Conservation (phyloP, 2,888 invertebrate species). For the Leptinotarsa haldemani region DNA sequence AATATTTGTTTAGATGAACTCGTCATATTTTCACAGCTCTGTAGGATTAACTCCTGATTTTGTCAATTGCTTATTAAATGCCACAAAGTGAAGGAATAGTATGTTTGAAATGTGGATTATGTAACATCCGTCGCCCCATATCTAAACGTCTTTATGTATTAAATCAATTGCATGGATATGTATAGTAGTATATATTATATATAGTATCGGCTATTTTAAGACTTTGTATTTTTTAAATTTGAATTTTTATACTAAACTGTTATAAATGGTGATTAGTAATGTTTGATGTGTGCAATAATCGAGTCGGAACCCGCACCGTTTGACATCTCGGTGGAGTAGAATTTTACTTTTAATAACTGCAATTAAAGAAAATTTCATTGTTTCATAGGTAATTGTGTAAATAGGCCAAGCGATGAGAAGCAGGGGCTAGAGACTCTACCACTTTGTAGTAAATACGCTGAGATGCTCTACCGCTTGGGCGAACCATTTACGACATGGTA, state of each 20-base stretch:
- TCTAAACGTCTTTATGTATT: conserved; percentile 63
- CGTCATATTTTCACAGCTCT: not conserved
- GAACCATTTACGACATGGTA: conserved; percentile 66
- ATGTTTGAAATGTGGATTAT: conserved; percentile 7
- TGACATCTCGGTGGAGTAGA: conserved; percentile 58
- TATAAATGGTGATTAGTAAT: conserved; percentile 66
- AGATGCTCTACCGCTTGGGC: conserved; percentile 44
- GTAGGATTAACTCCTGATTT: not conserved
- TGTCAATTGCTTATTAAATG: not conserved
- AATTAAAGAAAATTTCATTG: conserved; percentile 57
- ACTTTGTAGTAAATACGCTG: conserved; percentile 19
- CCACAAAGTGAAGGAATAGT: not conserved
- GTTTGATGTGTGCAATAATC: conserved; percentile 67
- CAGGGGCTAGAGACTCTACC: conserved; percentile 36
- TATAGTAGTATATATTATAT: conserved; percentile 66
- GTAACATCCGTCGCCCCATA: conserved; percentile 14
- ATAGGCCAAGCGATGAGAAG: conserved; percentile 59
- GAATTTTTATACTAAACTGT: conserved; percentile 69
- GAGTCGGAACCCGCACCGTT: conserved; percentile 56
- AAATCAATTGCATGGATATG: conserved; percentile 67
- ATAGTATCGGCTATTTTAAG: conserved; percentile 68
- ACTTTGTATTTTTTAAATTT: conserved; percentile 69
- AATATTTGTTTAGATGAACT: too few relatives aligned
- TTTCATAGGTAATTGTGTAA: conserved; percentile 65
- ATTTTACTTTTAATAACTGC: conserved; percentile 61